A percentile compares a stretch with the other conserved stretches of the same genome.
Conservation (phyloP, 2,797 vertebrate species). For the Columba guinea region DNA sequence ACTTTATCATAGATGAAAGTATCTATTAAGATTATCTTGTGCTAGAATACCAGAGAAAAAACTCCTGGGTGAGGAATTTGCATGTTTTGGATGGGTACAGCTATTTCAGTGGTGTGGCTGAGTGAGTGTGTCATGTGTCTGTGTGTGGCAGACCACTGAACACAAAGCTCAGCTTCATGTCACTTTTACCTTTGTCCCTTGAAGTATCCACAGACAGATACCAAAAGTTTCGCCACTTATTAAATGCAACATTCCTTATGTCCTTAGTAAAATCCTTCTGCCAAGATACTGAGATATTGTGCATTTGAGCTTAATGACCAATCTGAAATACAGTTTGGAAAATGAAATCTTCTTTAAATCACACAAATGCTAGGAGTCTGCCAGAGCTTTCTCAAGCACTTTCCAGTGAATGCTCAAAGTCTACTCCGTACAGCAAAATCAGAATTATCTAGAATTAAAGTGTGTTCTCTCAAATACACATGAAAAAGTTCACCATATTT, state of each 20-base stretch:
- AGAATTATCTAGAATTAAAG: background rate
- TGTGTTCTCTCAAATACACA: background rate
- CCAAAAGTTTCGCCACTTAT: background rate
- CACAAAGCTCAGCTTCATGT: accelerated
- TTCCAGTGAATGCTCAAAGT: background rate
- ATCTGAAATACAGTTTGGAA: background rate
- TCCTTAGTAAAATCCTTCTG: background rate
- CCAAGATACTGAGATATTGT: background rate
- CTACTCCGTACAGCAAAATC: background rate
- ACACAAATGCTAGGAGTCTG: accelerated
- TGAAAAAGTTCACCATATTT: background rate
- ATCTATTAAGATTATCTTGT: background rate
- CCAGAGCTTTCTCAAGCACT: background rate
- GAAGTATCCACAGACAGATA: background rate
- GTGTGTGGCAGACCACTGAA: background rate
- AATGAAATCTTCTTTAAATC: background rate
- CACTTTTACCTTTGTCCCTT: background rate
- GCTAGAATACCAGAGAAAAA: background rate
- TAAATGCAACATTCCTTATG: background rate
- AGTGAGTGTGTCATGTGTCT: background rate
- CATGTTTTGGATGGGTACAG: background rate
- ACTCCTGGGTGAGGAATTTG: accelerated
- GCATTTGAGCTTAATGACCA: background rate
- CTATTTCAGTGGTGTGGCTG: background rate
- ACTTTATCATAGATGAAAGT: background rate